Percentiles rank a stretch among this genome's conserved stretches.
Conservation (phyloP, 2,113 vertebrate genomes). For the Perca flavescens region DNA sequence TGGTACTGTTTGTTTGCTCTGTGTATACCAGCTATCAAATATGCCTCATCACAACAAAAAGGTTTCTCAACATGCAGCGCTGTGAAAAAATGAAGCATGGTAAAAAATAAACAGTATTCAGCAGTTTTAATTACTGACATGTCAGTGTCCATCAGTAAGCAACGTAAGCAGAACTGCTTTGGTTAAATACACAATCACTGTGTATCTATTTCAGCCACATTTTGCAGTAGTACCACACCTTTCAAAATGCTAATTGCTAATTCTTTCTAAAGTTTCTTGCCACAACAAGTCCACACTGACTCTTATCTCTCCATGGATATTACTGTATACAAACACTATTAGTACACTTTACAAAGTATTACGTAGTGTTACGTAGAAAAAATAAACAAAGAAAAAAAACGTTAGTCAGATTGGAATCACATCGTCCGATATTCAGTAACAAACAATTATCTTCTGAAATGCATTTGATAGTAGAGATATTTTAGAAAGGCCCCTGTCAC, state of each 20-base stretch:
- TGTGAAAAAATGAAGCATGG: constrained; percentile 2
- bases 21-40: constrained; percentile 37
- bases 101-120: constrained; percentile 27
- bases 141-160: constrained; percentile 36
- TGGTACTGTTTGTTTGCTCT: constrained; percentile 25
- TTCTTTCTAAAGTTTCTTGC: background rate
- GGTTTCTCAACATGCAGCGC: constrained; percentile 41
- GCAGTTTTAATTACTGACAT: constrained; percentile 39
- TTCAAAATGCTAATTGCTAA: background rate
- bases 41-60: constrained; percentile 54
- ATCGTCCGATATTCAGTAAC: background rate
- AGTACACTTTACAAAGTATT: too few relatives aligned
- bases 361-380: background rate
- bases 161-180: background rate
- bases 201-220: background rate
- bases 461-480: too few relatives aligned
- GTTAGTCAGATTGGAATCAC: background rate
- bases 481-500: background rate
- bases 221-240: background rate
- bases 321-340: too few relatives aligned
- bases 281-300: background rate
- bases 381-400: background rate
- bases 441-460: background rate
- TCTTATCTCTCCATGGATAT: background rate
- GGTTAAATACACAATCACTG: background rate